A percentile compares a stretch with the other conserved stretches of the same genome.
Conservation (phyloP, 2,888 invertebrate genomes). For the Ethmia dodecea region DNA sequence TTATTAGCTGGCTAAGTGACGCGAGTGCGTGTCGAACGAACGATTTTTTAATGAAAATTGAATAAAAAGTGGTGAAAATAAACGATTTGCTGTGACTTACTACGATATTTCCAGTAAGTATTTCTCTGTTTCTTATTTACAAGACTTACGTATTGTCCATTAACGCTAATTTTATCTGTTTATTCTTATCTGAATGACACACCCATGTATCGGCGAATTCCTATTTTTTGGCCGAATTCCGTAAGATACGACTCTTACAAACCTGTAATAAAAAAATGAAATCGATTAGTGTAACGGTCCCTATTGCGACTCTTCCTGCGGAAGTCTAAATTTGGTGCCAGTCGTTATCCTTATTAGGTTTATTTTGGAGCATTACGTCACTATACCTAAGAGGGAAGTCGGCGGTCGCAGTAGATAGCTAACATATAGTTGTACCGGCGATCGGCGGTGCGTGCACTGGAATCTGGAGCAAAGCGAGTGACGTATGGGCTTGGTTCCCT, state of each 20-base stretch:
- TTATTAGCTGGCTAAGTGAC: constrained; percentile 31
- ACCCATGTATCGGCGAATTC: constrained; percentile 58
- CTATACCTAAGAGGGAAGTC: constrained; percentile 39
- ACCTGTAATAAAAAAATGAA: too few species aligned
- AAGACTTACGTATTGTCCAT: not conserved
- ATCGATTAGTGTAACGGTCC: constrained; percentile 11
- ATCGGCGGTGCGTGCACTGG: constrained; percentile 36
- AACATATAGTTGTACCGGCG: constrained; percentile 24
- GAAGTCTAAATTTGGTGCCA: constrained; percentile 35
- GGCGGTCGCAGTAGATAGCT: constrained; percentile 30
- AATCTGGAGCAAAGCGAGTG: constrained; percentile 33
- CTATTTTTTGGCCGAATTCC: constrained; percentile 25
- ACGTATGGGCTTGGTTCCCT: constrained; percentile 9
- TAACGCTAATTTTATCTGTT: not conserved
- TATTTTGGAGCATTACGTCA: constrained; percentile 77
- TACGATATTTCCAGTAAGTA: constrained; percentile 37
- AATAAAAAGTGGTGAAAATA: constrained; percentile 31
- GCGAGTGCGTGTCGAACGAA: constrained; percentile 58
- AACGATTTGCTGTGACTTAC: constrained; percentile 24
- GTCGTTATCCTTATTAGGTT: constrained; percentile 63
- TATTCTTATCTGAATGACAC: constrained; percentile 52
- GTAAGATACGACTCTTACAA: constrained; percentile 18
- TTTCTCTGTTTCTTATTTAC: not conserved
- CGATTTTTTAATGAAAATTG: constrained; percentile 42
- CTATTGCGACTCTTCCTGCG: constrained; percentile 21